Percentiles rank a stretch among this genome's conserved stretches.
phyloP scores from a whole-genome alignment of 2,113 vertebrate species.

The Sebastes fasciatus region DNA sequence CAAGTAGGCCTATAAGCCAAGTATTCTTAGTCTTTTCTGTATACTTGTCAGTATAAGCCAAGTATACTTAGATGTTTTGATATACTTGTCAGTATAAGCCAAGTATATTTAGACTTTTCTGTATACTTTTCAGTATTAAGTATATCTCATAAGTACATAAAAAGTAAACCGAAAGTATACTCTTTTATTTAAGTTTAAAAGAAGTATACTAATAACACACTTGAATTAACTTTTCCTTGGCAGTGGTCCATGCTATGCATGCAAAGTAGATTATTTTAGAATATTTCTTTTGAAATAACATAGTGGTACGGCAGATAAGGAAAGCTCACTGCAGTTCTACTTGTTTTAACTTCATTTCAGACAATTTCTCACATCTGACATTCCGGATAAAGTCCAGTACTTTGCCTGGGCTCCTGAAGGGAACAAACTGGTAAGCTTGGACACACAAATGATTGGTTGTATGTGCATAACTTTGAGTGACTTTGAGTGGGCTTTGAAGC shows the following conservation, averaged over 20 bases:
- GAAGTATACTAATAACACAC: too few species aligned
- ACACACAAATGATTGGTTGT: not conserved
- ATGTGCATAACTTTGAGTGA: not conserved
- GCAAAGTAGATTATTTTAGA: not conserved
- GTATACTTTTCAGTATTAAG: too few species aligned
- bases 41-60: too few species aligned
- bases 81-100: too few species aligned
- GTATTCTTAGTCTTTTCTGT: too few species aligned
- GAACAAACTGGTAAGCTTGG: constrained; percentile 91
- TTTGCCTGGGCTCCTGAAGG: constrained; percentile 92
- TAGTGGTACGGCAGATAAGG: not conserved
- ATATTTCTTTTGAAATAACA: not conserved
- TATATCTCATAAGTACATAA: too few species aligned
- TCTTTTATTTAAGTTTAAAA: too few species aligned
- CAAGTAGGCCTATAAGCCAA: too few species aligned
- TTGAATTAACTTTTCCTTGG: too few species aligned
- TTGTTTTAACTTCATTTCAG: constrained; percentile 75
- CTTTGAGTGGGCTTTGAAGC: constrained; percentile 12
- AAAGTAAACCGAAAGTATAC: too few species aligned
- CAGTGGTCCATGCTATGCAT: not conserved
- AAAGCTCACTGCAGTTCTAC: not conserved
- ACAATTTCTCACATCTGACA: constrained; percentile 83
- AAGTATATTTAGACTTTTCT: too few species aligned
- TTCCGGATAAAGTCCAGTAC: constrained; percentile 90
- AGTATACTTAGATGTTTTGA: too few species aligned